These are phyloP conservation scores for Oscheius sp. DNA, from an alignment of 2,888 invertebrate species.

Conservation along the genomic window DNA sequence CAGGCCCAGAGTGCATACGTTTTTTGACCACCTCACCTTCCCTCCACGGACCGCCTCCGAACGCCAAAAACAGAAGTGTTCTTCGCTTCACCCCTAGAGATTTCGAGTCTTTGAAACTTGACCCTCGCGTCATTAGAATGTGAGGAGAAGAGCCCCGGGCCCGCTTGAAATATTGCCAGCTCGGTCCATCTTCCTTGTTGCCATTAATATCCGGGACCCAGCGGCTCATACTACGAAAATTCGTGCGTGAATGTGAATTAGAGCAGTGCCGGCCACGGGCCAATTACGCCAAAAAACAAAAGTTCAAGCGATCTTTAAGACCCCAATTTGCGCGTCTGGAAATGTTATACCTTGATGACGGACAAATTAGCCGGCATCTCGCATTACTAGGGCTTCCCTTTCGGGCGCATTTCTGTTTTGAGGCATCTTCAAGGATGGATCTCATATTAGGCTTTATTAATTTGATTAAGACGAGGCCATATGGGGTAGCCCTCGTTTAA, in stretches of 20 bases:
- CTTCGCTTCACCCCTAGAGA: background rate
- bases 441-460: background rate
- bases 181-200: background rate
- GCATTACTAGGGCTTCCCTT: background rate
- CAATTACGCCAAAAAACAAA: no score
- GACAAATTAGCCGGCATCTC: background rate
- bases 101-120: background rate
- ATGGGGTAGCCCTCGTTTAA: background rate
- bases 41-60: no score
- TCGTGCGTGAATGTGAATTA: no score
- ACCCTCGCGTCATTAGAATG: slow-evolving; percentile 12
- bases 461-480: background rate
- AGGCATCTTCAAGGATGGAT: background rate
- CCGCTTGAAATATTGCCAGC: background rate
- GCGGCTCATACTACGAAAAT: no score
- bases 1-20: background rate
- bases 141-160: background rate
- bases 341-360: no score
- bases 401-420: background rate
- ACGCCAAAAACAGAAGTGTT: background rate
- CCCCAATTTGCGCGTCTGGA: no score
- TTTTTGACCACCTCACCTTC: no score
- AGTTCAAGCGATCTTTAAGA: no score
- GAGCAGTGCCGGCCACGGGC: no score
- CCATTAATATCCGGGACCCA: no score